Evolutionary conservation across 2,888 invertebrate species (phyloP).

Genomic region (Noctua pronuba): DNA sequence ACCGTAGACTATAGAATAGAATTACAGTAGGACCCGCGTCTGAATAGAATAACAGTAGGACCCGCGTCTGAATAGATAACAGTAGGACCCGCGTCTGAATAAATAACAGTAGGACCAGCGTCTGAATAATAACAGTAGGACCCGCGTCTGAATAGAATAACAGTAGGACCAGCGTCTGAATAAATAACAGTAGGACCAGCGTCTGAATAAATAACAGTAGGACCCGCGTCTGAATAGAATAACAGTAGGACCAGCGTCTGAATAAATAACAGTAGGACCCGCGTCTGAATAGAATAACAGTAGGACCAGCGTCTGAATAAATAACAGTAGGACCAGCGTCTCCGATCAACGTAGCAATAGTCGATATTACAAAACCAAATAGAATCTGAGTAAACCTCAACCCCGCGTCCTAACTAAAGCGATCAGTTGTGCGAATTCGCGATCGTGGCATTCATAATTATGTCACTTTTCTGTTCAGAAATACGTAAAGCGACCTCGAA

Average conservation of each 20-base stretch:
- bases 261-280: slow-evolving; percentile 47
- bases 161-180: too few species aligned
- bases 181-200: slow-evolving; percentile 45
- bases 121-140: slow-evolving; percentile 47
- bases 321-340: slow-evolving; percentile 42
- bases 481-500: neutral
- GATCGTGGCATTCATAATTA: neutral
- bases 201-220: slow-evolving; percentile 51
- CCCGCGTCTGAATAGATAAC: slow-evolving; percentile 33
- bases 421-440: neutral
- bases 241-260: slow-evolving; percentile 41
- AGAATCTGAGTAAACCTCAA: slow-evolving; percentile 18
- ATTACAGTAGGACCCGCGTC: slow-evolving; percentile 42
- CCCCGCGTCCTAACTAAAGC: neutral
- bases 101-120: slow-evolving; percentile 44
- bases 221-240: slow-evolving; percentile 24
- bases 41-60: slow-evolving; percentile 51
- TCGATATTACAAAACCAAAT: slow-evolving; percentile 37
- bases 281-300: slow-evolving; percentile 34
- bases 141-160: slow-evolving; percentile 1
- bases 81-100: slow-evolving; percentile 40
- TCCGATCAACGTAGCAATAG: slow-evolving; percentile 43
- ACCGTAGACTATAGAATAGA: slow-evolving; percentile 52
- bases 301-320: slow-evolving; percentile 42
- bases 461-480: neutral